Conservation (phyloP, 2,888 invertebrate genomes). For the Trichopria drosophilae region DNA sequence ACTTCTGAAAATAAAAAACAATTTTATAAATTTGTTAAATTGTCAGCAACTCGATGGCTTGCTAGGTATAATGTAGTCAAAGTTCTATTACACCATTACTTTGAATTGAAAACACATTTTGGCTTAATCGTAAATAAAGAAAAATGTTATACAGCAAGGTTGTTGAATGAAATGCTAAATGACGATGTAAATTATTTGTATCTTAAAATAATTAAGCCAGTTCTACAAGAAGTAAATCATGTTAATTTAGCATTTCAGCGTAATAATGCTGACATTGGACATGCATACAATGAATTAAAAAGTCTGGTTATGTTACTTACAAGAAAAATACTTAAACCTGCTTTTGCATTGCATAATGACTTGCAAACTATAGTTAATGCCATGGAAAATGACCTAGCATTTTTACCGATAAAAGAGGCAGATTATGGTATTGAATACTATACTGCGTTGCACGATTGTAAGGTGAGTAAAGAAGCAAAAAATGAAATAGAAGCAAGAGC, state of each 20-base stretch:
- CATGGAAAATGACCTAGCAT: conserved; percentile 17
- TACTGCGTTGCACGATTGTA: not conserved
- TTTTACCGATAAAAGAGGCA: conserved; percentile 8
- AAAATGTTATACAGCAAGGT: conserved; percentile 32
- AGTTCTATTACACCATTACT: conserved; percentile 30
- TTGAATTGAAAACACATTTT: conserved; percentile 30
- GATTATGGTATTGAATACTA: conserved; percentile 21
- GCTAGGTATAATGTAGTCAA: conserved; percentile 24
- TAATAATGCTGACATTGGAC: conserved; percentile 22
- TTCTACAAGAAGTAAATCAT: conserved; percentile 23
- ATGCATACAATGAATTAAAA: conserved; percentile 18
- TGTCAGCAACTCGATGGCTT: conserved; percentile 31
- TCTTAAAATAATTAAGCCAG: conserved; percentile 14
- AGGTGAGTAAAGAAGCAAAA: not conserved
- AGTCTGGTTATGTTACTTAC: conserved; percentile 12
- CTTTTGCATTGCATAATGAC: conserved; percentile 2
- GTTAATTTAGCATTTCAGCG: conserved; percentile 25
- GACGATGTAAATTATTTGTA: conserved; percentile 29
- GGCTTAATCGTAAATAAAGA: conserved; percentile 26
- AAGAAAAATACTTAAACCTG: conserved; percentile 19
- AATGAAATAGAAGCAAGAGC: conserved; percentile 13
- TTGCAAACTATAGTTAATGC: conserved; percentile 8
- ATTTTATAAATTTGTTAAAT: conserved; percentile 29
- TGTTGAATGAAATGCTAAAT: conserved; percentile 30
- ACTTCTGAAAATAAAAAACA: conserved; percentile 10